Evolutionary conservation across 2,888 invertebrate genomes (phyloP).

Genomic region (Tetranychus piercei): DNA sequence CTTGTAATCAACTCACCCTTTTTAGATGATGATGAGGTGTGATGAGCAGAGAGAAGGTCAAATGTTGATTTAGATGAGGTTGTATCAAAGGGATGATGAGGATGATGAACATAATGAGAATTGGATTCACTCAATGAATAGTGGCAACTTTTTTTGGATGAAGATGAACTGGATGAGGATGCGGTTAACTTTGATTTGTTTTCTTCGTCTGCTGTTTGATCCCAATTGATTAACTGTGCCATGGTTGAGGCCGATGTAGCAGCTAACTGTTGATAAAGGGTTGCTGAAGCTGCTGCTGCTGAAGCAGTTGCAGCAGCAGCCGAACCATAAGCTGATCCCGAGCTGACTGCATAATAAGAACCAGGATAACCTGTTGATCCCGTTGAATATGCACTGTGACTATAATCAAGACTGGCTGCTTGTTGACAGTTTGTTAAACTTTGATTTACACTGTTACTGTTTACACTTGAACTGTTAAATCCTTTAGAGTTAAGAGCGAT

Average conservation of each 20-base stretch:
- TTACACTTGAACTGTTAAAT: neutral
- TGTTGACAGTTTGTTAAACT: conserved; percentile 8
- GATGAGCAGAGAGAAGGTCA: no score
- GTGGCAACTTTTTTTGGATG: neutral
- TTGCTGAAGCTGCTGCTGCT: conserved; percentile 5
- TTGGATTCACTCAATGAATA: neutral
- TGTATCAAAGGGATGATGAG: neutral
- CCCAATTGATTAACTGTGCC: neutral
- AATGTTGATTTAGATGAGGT: neutral
- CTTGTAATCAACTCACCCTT: no score
- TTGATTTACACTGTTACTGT: neutral
- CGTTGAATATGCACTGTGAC: conserved; percentile 6
- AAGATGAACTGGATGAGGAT: neutral
- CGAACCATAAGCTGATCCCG: neutral
- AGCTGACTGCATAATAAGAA: neutral
- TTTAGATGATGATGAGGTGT: no score
- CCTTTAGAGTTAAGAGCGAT: neutral
- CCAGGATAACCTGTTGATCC: conserved; percentile 1
- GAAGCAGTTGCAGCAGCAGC: neutral
- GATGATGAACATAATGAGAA: neutral
- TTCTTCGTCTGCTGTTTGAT: neutral
- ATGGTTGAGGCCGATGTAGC: conserved; percentile 19
- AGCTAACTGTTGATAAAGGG: conserved; percentile 22
- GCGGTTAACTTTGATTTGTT: neutral
- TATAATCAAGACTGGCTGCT: conserved; percentile 3